These are phyloP conservation scores for Podarcis lilfordi DNA, from an alignment of 2,797 vertebrate genomes.

Conservation along the genomic window DNA sequence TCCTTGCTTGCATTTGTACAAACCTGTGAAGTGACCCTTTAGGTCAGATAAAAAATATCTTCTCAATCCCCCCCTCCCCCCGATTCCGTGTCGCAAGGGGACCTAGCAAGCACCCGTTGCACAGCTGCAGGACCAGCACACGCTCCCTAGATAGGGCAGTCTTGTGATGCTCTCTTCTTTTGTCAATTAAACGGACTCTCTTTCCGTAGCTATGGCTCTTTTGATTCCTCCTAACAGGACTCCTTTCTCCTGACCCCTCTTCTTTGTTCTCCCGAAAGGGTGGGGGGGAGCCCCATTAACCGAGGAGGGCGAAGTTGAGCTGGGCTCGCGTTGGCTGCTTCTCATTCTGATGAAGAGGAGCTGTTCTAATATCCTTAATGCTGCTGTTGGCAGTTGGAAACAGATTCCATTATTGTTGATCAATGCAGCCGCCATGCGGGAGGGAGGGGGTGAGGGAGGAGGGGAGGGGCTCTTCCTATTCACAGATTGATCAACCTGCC, in stretches of 20 bases:
- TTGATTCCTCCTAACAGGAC: slow-evolving; percentile 27
- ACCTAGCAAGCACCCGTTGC: neutral
- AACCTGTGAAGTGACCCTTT: slow-evolving; percentile 69
- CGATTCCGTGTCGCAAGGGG: slow-evolving; percentile 10
- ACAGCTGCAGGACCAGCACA: slow-evolving; percentile 32
- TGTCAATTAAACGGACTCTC: slow-evolving; percentile 14
- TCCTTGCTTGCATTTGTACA: slow-evolving; percentile 57
- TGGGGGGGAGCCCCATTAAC: slow-evolving; percentile 64
- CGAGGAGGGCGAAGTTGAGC: slow-evolving; percentile 55
- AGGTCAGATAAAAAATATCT: slow-evolving; percentile 54
- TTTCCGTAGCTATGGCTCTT: neutral
- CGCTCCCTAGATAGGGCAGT: neutral
- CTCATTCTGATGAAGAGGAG: slow-evolving; percentile 69
- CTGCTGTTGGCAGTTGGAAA: slow-evolving; percentile 75
- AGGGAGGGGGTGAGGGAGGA: slow-evolving; percentile 69
- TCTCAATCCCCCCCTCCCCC: slow-evolving; percentile 50
- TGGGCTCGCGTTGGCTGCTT: slow-evolving; percentile 68
- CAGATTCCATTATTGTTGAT: slow-evolving; percentile 83
- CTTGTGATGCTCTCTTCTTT: neutral
- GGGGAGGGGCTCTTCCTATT: slow-evolving; percentile 80
- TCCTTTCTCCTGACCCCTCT: slow-evolving; percentile 43
- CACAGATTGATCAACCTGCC: slow-evolving; percentile 84
- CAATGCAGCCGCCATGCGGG: slow-evolving; percentile 81
- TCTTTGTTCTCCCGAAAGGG: slow-evolving; percentile 30
- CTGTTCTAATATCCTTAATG: slow-evolving; percentile 74